These are phyloP conservation scores for Drosophila helvetica DNA, from an alignment of 2,888 invertebrate species.

Conservation along the genomic window DNA sequence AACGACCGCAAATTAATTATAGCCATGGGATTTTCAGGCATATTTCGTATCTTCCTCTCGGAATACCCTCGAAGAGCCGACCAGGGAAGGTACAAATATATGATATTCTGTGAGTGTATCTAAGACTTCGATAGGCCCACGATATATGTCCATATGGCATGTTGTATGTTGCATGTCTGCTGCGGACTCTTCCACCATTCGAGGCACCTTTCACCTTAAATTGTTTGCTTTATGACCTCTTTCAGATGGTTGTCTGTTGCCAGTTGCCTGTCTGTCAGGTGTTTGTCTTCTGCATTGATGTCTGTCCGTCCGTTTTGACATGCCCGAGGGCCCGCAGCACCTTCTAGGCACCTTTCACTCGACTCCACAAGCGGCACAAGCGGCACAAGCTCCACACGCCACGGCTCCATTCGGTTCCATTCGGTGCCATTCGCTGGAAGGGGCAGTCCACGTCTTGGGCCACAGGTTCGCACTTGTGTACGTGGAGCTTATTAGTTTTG, in stretches of 20 bases:
- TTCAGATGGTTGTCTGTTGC: constrained; percentile 51
- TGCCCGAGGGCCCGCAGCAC: constrained; percentile 39
- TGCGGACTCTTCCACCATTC: constrained; percentile 48
- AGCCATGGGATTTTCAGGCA: constrained; percentile 69
- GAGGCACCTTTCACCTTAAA: constrained; percentile 77
- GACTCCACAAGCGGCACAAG: not conserved
- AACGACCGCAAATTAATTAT: constrained; percentile 72
- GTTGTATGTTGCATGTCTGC: constrained; percentile 38
- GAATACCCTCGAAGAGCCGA: constrained; percentile 7
- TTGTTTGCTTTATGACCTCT: constrained; percentile 77
- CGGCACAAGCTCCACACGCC: too few species aligned
- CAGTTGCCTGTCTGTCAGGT: constrained; percentile 42
- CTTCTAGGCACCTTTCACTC: constrained; percentile 68
- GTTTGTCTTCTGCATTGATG: constrained; percentile 35
- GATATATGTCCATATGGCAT: constrained; percentile 18
- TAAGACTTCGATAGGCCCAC: constrained; percentile 26
- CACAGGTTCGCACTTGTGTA: constrained; percentile 53
- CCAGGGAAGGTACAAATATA: not conserved
- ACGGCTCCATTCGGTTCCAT: too few species aligned
- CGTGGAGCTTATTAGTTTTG: constrained; percentile 17
- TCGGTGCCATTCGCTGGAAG: too few species aligned
- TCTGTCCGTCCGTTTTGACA: constrained; percentile 41
- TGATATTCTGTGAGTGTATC: constrained; percentile 36
- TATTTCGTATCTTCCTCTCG: constrained; percentile 50
- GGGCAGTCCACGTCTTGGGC: constrained; percentile 21